Base-by-base conservation (phyloP, 2,113 vertebrate species). In the Ahaetulla prasina region DNA sequence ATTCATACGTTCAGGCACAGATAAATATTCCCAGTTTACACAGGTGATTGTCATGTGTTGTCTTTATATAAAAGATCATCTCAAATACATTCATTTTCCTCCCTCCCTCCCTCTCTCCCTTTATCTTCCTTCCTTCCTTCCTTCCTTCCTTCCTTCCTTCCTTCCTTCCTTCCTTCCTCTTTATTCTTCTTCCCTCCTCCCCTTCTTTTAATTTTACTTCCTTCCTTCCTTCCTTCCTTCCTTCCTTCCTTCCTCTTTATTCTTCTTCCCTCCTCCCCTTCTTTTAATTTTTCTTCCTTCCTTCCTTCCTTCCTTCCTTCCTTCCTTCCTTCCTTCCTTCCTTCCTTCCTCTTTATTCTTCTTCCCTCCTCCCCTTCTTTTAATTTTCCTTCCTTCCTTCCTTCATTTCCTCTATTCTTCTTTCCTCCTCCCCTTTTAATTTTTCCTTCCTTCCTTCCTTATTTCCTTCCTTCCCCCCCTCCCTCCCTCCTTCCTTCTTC, bases 1-100 rank as follows among this genome's bases (percentile, higher is more conserved):
- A 95, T 96, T 92, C 95, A 92, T 90, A 91, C 93, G 91, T 91
- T 30, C 93, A 49, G 93, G 94, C 94, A 1, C 93, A 96, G 96
- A 96, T 93, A 94, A 84, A 95, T 96, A 93, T 91, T 94, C 92
- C 94, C 93, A 95, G 85, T 91, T 95, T 91, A 97, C 95, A 96
- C 95, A 93, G 22, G 94, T 49, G 0, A 35, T 95, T 86, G 0
- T 95, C 96, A 95, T 96, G 96, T 96, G 96, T 93, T 49, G 30
- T 0, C 0, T 94, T 94, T 94, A 96, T 96, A 94, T n/a, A 47
- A 74, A 95, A 94, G 93, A 89, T 86, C 90, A 88, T 54, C 52
- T 55, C 85, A 50, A 49, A 25, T 39, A 88, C 53, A 10, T 39
- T 18, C 16, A 14, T 20, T 53, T 30, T 53, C 30, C 18, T n/a